Conservation (phyloP, 2,113 vertebrate species). For the Myotis davidii region DNA sequence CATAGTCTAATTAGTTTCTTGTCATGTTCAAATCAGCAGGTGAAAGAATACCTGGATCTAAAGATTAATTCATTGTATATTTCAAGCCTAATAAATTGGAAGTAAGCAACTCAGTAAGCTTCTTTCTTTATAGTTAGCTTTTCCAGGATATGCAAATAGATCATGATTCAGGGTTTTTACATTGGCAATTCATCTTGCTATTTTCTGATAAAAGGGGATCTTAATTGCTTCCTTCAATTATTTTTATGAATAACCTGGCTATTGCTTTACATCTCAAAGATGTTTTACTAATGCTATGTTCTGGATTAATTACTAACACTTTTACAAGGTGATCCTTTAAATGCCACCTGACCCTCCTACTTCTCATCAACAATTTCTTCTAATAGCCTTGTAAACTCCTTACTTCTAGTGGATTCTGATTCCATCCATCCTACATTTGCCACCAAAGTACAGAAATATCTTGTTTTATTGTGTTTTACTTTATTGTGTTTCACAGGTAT, state of each 20-base stretch:
- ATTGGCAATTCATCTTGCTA: neutral
- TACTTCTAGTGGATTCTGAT: neutral
- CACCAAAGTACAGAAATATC: neutral
- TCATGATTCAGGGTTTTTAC: neutral
- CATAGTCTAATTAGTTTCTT: constrained; percentile 43
- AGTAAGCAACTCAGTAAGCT: neutral
- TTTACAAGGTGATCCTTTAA: neutral
- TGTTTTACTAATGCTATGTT: neutral
- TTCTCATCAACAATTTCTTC: neutral
- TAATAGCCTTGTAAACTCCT: neutral
- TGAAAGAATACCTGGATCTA: neutral
- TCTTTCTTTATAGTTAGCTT: neutral
- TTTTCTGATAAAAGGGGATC: neutral
- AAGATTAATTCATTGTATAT: constrained; percentile 16
- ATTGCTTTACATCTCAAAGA: neutral
- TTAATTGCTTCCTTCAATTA: neutral
- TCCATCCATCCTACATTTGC: neutral
- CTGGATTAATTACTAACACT: neutral
- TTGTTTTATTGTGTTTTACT: neutral
- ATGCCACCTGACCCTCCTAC: neutral
- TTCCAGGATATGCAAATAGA: neutral
- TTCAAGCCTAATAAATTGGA: neutral
- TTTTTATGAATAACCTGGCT: neutral
- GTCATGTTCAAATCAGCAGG: neutral
- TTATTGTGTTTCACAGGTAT: neutral